Base-by-base conservation (phyloP, 1,140 invertebrate genomes). In the Platyscapa corneri region DNA sequence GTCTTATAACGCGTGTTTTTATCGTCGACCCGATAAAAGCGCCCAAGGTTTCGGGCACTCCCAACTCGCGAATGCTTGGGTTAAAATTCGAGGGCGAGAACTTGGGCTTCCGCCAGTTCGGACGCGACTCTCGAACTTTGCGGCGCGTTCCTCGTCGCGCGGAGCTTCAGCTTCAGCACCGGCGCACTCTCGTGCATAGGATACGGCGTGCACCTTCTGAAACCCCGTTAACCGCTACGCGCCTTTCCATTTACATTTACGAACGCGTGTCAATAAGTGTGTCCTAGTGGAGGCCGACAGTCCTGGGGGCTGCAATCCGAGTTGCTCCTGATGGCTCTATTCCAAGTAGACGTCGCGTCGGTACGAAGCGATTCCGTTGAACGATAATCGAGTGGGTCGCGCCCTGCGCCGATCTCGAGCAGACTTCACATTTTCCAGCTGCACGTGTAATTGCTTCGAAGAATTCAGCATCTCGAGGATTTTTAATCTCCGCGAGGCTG, bases 401-500 rank as follows among this genome's bases (percentile, higher is more conserved):
- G 30, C 12, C 46, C 27, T 23, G 3, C 20, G 27, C 37, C 37
- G 37, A 32, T 76, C 5, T 30, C 7, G 16, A 56, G 60, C 78
- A 67, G 37, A 42, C n/a, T 67, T 64, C 30, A 34, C 30, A 79
- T 39, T 79, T 49, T 76, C 46, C 46, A 60, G 23, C 56, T 60
- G 78, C 78, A 23, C 39, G 32, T 18, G 16, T 46, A 46, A 80
- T 80, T 46, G 60, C 39, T 46, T 30, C 16, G 20, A 27, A 46
- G 23, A 78, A 78, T 60, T 78, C 76, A 60, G 32, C 2, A 6
- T 64, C 37, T 12, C 39, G 10, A 46, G 60, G 37, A 67, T 80
- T 80, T 80, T 67, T 64, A 80, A 80, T 82, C 80, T 82, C 46
- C n/a, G 37, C 27, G 30, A 30, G 56, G 2, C 27, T 60, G 23